Evolutionary conservation across 2,888 invertebrate genomes (phyloP).

Genomic region (Desoria tigrina): DNA sequence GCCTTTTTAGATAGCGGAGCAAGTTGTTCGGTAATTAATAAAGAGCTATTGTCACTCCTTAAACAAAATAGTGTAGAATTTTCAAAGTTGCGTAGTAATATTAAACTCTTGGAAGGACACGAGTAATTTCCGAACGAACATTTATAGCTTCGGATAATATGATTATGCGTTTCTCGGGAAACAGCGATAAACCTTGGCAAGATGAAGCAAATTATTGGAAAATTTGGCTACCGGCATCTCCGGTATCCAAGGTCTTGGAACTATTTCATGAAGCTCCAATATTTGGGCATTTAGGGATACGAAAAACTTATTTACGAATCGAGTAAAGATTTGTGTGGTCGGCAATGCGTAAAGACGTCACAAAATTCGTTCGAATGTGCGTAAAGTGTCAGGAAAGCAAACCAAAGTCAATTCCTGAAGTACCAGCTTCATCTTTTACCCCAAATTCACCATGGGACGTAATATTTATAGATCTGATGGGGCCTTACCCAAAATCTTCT

Average conservation of each 20-base stretch:
- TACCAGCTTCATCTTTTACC: conserved; percentile 2
- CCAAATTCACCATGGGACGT: conserved; percentile 23
- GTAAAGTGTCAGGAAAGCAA: conserved; percentile 30
- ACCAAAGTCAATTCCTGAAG: conserved; percentile 9
- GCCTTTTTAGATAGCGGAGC: neutral
- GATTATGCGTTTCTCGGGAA: conserved; percentile 26
- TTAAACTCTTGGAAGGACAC: neutral
- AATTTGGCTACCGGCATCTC: conserved; percentile 28
- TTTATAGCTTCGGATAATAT: conserved; percentile 11
- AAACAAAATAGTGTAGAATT: neutral
- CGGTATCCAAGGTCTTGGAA: conserved; percentile 12
- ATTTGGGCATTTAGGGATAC: conserved; percentile 37
- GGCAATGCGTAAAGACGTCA: conserved; percentile 31
- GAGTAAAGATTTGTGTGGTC: conserved; percentile 36
- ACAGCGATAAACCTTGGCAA: conserved; percentile 35
- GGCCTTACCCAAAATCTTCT: conserved; percentile 32
- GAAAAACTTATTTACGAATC: conserved; percentile 33
- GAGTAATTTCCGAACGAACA: conserved; percentile 18
- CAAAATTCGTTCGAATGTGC: conserved; percentile 30
- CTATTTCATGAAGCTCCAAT: conserved; percentile 26
- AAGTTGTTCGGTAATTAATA: neutral
- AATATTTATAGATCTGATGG: conserved; percentile 36
- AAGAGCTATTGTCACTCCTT: neutral
- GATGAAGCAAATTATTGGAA: conserved; percentile 25
- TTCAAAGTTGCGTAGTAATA: no score